Base-by-base conservation (phyloP, 92 coral and sea anemone species). In the Porites divaricata region DNA sequence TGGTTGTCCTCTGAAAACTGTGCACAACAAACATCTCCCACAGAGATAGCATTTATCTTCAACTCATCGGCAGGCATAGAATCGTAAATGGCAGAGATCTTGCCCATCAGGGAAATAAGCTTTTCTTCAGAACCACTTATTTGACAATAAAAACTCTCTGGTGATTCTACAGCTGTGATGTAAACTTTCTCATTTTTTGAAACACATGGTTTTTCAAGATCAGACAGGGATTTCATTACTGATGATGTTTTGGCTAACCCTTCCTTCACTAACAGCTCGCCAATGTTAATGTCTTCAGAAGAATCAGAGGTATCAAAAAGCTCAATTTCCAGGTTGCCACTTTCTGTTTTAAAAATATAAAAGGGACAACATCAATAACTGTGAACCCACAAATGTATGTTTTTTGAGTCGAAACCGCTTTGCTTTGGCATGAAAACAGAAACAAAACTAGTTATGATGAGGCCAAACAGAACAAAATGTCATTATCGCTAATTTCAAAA, bases 291-390 rank as follows among this genome's bases (percentile, higher is more conserved):
- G 77, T 96, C 99, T 52, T 74, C 71, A n/a, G 63, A 63, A 22
- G 93, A 92, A 67, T 96, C 93, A 1, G 85, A 67, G 23, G 99
- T 95, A 81, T 96, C 94, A 68, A 82, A 93, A 41, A 96, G 91
- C 50, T 87, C 90, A 3, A 96, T 86, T 15, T 86, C 91, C 85
- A 94, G 59, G 28, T 72, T 66, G 21, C 56, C 89, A 15, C 19
- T 88, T 74, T 77, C 92, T 88, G 54, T 58, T 72, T 61, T 6
- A 22, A 45, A 25, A 51, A 54, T 15, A 54, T 11, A 35, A 7
- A 70, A 52, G 8, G 25, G 1, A 57, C 6, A 15, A 66, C 62
- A 57, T 57, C 20, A 16, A n/a, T n/a, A 61, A 17, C 14, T 57
- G 62, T 12, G 45, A 35, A 35, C 45, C 16, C 59, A 54, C 13